Percentiles rank a stretch among this genome's conserved stretches.
Evolutionary conservation across 2,113 vertebrate species (phyloP).

Genomic region (Egretta garzetta): DNA sequence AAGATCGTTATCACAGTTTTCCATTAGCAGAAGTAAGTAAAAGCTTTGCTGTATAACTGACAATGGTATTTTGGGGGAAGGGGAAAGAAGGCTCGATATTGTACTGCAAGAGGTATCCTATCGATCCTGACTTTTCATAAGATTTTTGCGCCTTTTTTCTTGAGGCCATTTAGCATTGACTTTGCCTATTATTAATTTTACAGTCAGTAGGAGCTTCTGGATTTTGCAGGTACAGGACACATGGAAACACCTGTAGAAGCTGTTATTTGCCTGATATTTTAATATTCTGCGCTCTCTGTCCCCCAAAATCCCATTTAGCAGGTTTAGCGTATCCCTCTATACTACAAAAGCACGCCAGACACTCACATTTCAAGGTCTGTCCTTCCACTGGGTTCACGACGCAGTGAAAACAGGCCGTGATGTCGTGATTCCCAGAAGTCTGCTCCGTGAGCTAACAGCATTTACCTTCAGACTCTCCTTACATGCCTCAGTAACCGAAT

Average conservation of each 20-base stretch:
- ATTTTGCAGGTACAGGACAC: slow-evolving; percentile 55
- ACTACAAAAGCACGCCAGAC: neutral
- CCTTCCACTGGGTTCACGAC: slow-evolving; percentile 48
- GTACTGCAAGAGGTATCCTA: slow-evolving; percentile 51
- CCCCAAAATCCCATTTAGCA: neutral
- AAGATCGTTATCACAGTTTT: slow-evolving; percentile 77
- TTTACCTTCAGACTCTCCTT: slow-evolving; percentile 66
- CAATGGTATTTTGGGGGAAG: slow-evolving; percentile 63
- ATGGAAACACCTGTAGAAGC: neutral
- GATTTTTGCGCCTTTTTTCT: slow-evolving; percentile 10
- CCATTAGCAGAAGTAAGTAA: slow-evolving; percentile 76
- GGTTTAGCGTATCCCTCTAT: neutral
- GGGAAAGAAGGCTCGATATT: slow-evolving; percentile 44
- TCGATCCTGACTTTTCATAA: slow-evolving; percentile 49
- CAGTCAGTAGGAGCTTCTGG: slow-evolving; percentile 26
- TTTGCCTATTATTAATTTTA: slow-evolving; percentile 65
- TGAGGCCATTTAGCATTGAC: slow-evolving; percentile 63
- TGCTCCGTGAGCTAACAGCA: slow-evolving; percentile 25
- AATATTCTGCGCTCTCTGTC: neutral
- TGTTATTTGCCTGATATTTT: slow-evolving; percentile 45
- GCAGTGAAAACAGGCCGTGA: slow-evolving; percentile 19
- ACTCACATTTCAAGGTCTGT: slow-evolving; percentile 3
- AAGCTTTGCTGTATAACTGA: slow-evolving; percentile 74
- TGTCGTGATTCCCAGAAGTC: slow-evolving; percentile 61
- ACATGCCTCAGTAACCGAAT: slow-evolving; percentile 64